Evolutionary conservation across 1,140 invertebrate species (phyloP).

Genomic region (Drosophila subobscura): DNA sequence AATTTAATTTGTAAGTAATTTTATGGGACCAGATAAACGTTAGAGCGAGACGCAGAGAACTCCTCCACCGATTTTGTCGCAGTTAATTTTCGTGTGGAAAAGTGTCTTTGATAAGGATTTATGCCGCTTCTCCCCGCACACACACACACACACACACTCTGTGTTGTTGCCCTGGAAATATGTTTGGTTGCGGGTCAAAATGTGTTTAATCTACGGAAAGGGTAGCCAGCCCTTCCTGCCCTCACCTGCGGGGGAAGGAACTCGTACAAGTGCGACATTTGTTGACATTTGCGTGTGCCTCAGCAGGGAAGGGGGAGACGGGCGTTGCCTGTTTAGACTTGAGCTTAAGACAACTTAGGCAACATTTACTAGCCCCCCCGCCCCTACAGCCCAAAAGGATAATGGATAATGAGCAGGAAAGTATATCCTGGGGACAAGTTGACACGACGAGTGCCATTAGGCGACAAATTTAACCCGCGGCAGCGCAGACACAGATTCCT

Average conservation of each 20-base stretch:
- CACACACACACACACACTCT: conserved; percentile 8
- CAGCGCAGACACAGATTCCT: conserved; percentile 8
- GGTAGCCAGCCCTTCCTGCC: conserved; percentile 17
- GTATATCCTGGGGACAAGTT: conserved; percentile 47
- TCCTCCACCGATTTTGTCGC: not conserved
- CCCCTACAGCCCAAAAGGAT: too few species aligned
- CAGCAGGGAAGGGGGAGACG: conserved; percentile 6
- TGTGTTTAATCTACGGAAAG: conserved; percentile 39
- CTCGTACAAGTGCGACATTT: conserved; percentile 69
- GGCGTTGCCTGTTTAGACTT: conserved; percentile 50
- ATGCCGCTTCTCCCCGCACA: conserved; percentile 17
- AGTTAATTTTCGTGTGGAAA: conserved; percentile 21
- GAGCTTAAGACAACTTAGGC: conserved; percentile 66
- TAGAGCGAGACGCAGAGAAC: too few species aligned
- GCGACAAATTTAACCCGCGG: conserved; percentile 61
- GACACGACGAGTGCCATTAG: conserved; percentile 49
- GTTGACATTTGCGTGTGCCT: conserved; percentile 67
- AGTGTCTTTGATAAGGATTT: conserved; percentile 51
- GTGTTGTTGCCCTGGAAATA: conserved; percentile 46
- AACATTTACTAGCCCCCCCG: conserved; percentile 38
- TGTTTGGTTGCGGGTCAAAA: conserved; percentile 55
- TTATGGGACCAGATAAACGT: conserved; percentile 35
- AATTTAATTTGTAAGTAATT: conserved; percentile 79
- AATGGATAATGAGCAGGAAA: conserved; percentile 38
- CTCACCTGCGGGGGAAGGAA: conserved; percentile 34